Base-by-base conservation (phyloP, 2,888 invertebrate species). In the Herminia tarsipennalis region DNA sequence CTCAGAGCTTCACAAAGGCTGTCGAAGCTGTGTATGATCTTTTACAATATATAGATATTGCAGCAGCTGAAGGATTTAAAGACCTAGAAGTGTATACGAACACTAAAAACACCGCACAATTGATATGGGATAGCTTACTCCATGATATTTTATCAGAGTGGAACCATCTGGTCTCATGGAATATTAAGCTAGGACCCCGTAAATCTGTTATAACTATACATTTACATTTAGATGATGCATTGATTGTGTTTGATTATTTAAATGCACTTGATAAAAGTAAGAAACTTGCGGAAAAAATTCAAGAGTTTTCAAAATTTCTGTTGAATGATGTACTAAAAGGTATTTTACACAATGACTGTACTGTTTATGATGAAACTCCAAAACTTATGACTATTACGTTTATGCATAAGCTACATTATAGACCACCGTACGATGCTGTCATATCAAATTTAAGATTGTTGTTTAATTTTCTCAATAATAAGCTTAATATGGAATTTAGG, bases 291-390 rank as follows among this genome's bases (percentile, higher is more conserved):
- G 76, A 78, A 17, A 93, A 92, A 66, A 73, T 96, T 3, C 83
- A 92, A 21, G 82, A 88, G 38, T 93, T 96, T 66, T 86, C 93
- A 1, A 85, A 86, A 43, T 93, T 93, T 62, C 68, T 96, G 10
- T 79, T 94, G 59, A 86, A 92, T 20, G 78, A 92, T 50, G 76
- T 95, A 14, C 82, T 95, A 6, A 74, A 83, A 38, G 93, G 94
- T 0, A 89, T 95, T 0, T 92, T 95, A 40, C 83, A 90, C 36
- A 76, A 86, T 44, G 83, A 92, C 8, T 79, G 79, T 18, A 68
- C 65, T n/a, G 85, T 94, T 2, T 79, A 78, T 29, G 78, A 84
- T 2, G 83, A 88, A 42, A 81, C 86, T 32, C 80, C 81, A 8
- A 78, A 81, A 28, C 49, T 76, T 10, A 64, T 84, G 48, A 80